Conservation (phyloP, 64 coral and sea anemone genomes). For the Exaiptasia diaphana region DNA sequence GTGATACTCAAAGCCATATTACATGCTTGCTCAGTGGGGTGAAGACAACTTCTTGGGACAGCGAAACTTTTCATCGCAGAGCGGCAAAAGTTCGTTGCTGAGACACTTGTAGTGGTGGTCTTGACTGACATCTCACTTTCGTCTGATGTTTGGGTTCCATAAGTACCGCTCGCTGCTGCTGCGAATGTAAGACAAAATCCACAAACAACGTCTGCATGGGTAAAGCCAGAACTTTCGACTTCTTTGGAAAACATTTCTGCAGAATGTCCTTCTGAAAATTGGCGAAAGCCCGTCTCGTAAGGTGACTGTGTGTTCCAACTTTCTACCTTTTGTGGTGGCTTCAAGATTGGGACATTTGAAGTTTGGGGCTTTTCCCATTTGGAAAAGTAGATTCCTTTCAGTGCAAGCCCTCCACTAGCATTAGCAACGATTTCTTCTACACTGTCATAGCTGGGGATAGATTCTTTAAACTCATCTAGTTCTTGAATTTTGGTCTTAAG, state of each 20-base stretch:
- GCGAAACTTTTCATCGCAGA: too few species aligned
- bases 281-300: not conserved
- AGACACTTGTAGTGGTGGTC: too few species aligned
- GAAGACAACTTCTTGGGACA: too few species aligned
- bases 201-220: not conserved
- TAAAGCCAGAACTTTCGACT: constrained; percentile 31
- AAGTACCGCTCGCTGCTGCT: not conserved
- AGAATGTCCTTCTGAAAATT: constrained; percentile 5
- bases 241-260: constrained; percentile 14
- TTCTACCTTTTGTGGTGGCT: constrained; percentile 17
- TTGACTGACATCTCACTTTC: too few species aligned
- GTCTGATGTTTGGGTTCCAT: not conserved
- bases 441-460: constrained; percentile 16
- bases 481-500: constrained; percentile 4
- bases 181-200: not conserved
- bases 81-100: too few species aligned
- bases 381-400: constrained; percentile 38
- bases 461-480: not conserved
- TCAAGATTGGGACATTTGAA: not conserved
- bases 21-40: too few species aligned
- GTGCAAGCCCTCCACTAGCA: not conserved
- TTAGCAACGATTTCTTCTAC: constrained; percentile 21
- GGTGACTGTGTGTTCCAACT: not conserved
- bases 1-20: too few species aligned
- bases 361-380: not conserved